Base-by-base conservation (phyloP, 2,797 vertebrate genomes). In the Acanthurus lineatus region DNA sequence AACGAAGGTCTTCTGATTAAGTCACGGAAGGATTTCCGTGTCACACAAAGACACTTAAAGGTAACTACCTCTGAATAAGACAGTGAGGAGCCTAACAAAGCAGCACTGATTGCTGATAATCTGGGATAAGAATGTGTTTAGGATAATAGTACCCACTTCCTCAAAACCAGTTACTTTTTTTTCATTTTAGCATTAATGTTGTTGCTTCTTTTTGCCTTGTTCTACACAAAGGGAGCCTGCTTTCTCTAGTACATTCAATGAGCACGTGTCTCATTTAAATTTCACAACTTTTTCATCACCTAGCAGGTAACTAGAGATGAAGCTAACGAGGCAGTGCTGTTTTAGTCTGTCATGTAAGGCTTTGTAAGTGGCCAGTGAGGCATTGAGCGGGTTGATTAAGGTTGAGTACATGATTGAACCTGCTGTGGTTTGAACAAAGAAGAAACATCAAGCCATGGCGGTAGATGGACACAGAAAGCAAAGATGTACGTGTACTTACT, bases 291-390 rank as follows among this genome's bases (percentile, higher is more conserved):
- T 51, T 7, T 44, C 25, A 62, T 57, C 63, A 45, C 20, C 19
- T 47, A 52, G 6, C 51, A 38, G 20, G 56, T 57, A 51, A 65
- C 12, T 69, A 51, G 20, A 62, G 25, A 42, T 42, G 0, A 47
- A 40, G 49, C 54, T 56, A 56, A 59, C 56, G 22, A 44, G 32
- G 10, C 48, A 42, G 51, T 47, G 35, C 22, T 65, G 9, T 25
- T 20, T 51, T 58, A 22, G 4, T 14, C 40, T 15, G 17, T 44
- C 9, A 25, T 61, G 38, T 75, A 38, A 54, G 16, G 47, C 12
- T 59, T 66, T 35, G 77, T 56, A 59, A 45, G 51, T 35, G 9
- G 44, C 61, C 61, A n/a, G 5, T 16, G 20, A 47, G 42, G 47
- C 35, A 25, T 45, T 40, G 60, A n/a, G 49, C 69, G 44, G 15